These are phyloP conservation scores for Trididemnum miniatum DNA, from an alignment of 23 tunicate genomes.

Conservation along the genomic window DNA sequence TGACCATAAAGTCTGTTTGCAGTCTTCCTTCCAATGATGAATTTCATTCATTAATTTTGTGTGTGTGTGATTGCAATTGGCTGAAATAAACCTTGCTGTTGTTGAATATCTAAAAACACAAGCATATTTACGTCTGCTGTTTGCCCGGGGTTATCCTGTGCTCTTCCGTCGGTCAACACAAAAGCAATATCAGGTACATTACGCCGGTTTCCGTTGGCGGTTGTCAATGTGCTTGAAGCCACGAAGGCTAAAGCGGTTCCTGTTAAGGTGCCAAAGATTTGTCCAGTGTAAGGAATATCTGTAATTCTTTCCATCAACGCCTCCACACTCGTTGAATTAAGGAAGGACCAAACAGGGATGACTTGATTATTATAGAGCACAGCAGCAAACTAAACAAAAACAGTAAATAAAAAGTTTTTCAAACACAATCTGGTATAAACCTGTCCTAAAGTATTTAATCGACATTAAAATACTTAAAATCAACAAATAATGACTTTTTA, in stretches of 20 bases:
- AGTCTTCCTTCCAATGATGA: no score
- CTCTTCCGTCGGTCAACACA: slow-evolving; percentile 88
- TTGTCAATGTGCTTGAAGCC: slow-evolving; percentile 34
- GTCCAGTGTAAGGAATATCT: slow-evolving; percentile 54
- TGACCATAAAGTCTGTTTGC: no score
- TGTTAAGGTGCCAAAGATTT: slow-evolving; percentile 68
- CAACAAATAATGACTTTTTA: no score
- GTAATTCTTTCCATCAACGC: slow-evolving; percentile 29
- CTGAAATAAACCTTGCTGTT: no score
- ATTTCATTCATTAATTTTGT: no score
- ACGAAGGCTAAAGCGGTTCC: slow-evolving; percentile 81
- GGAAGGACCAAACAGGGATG: slow-evolving; percentile 57
- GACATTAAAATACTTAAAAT: no score
- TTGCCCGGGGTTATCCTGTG: slow-evolving; percentile 76
- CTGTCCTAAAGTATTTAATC: no score
- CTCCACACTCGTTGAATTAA: slow-evolving; percentile 38
- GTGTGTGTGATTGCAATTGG: no score
- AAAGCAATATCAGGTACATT: slow-evolving; percentile 67
- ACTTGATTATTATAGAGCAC: slow-evolving; percentile 75
- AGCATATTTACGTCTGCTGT: slow-evolving; percentile 38
- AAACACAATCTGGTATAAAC: no score
- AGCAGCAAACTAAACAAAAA: slow-evolving; percentile 63
- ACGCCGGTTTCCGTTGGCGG: slow-evolving; percentile 46
- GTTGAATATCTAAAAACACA: background rate
- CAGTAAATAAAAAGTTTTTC: no score